Conservation (phyloP, 1,140 invertebrate genomes). For the Macrobrachium rosenbergii region DNA sequence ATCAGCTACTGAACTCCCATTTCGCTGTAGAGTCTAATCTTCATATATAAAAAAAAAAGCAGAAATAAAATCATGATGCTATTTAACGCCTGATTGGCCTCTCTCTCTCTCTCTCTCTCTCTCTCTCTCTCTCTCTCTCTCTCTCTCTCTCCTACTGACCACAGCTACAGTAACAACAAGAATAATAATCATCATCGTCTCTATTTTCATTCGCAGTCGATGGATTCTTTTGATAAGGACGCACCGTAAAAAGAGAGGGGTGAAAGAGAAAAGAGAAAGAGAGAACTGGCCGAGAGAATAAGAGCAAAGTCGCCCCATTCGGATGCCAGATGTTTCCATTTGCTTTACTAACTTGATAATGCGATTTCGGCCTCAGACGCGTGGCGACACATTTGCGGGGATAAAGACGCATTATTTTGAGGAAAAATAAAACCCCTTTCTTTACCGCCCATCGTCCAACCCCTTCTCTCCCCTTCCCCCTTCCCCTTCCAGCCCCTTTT, state of each 20-base stretch:
- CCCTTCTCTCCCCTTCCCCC: conserved; percentile 6
- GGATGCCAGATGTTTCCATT: conserved; percentile 51
- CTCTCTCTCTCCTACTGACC: no score
- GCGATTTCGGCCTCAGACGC: conserved; percentile 37
- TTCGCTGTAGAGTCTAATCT: no score
- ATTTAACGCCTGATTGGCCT: no score
- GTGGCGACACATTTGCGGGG: conserved; percentile 4
- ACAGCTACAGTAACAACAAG: no score
- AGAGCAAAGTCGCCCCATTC: neutral
- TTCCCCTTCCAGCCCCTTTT: conserved; percentile 6
- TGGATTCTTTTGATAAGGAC: no score
- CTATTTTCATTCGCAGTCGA: no score
- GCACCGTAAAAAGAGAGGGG: neutral
- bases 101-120: no score
- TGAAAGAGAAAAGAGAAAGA: neutral
- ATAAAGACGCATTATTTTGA: conserved; percentile 58
- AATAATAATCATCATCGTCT: no score
- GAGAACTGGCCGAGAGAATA: neutral
- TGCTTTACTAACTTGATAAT: conserved; percentile 58
- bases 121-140: no score
- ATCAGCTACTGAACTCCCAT: no score
- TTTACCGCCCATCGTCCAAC: neutral
- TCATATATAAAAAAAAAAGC: no score
- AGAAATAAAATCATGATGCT: no score
- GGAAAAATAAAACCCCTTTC: conserved; percentile 52